These are phyloP conservation scores for Noctua pronuba DNA, from an alignment of 2,888 invertebrate species.

Conservation along the genomic window DNA sequence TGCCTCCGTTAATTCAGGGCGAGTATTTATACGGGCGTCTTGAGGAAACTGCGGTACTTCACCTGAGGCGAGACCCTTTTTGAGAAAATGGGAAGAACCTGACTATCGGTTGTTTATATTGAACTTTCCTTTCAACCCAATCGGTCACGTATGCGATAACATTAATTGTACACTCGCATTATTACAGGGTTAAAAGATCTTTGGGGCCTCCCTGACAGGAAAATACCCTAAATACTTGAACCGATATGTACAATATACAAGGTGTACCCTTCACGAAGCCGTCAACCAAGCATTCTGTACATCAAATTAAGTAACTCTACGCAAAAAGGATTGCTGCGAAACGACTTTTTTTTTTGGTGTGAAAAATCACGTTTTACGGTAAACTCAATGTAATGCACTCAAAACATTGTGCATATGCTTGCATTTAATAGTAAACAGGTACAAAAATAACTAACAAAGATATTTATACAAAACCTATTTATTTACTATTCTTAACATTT, in stretches of 20 bases:
- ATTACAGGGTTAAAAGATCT: background rate
- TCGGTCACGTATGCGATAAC: conserved; percentile 14
- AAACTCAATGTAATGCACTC: too few species aligned
- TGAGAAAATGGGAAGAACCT: conserved; percentile 51
- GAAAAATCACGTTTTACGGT: too few species aligned
- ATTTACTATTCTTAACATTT: too few species aligned
- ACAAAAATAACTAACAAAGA: too few species aligned
- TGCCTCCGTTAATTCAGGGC: background rate
- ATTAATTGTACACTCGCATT: background rate
- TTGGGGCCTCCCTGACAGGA: background rate
- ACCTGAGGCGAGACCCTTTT: conserved; percentile 4
- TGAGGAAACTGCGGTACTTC: conserved; percentile 51
- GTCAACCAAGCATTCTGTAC: too few species aligned
- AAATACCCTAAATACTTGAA: background rate
- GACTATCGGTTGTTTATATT: conserved; percentile 33
- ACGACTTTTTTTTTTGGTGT: too few species aligned
- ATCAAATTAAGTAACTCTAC: too few species aligned
- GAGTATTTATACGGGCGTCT: conserved; percentile 45
- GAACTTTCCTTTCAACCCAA: conserved; percentile 11
- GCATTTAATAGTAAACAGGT: too few species aligned
- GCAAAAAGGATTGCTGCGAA: too few species aligned
- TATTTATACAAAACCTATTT: too few species aligned
- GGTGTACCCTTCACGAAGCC: too few species aligned
- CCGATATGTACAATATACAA: background rate
- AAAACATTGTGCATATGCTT: too few species aligned